Evolutionary conservation across 2,797 vertebrate species (phyloP).

Genomic region (Danio jaintianensis): DNA sequence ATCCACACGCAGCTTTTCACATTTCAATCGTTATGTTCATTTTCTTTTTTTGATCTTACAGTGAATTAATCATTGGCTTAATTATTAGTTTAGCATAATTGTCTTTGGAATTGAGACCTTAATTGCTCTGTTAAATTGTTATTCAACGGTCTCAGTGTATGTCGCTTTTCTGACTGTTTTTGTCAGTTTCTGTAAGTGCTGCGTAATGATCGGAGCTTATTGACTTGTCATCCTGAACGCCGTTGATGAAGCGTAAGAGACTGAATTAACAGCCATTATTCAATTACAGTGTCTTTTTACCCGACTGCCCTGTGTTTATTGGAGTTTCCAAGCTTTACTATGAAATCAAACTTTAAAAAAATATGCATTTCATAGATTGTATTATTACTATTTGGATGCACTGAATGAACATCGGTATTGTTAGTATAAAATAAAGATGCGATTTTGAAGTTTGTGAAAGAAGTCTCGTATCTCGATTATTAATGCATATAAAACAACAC

Average conservation of each 20-base stretch:
- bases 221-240: slow-evolving; percentile 31
- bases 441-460: neutral
- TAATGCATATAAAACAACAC: too few relatives aligned
- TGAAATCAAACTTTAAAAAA: neutral
- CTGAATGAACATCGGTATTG: neutral
- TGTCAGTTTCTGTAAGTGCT: slow-evolving; percentile 54
- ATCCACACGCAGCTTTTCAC: slow-evolving; percentile 47
- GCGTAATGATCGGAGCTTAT: slow-evolving; percentile 46
- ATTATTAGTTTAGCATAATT: slow-evolving; percentile 55
- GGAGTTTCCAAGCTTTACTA: neutral
- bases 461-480: neutral
- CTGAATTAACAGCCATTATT: slow-evolving; percentile 33
- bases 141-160: slow-evolving; percentile 35
- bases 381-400: neutral
- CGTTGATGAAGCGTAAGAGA: slow-evolving; percentile 36
- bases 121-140: slow-evolving; percentile 50
- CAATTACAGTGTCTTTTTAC: neutral
- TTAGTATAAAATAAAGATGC: neutral
- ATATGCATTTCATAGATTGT: neutral
- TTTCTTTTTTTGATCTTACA: slow-evolving; percentile 48
- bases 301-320: neutral
- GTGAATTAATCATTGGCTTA: slow-evolving; percentile 58
- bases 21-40: slow-evolving; percentile 44
- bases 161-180: slow-evolving; percentile 38
- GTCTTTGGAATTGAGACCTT: slow-evolving; percentile 50